These are phyloP conservation scores for Malacoctenus gilli DNA, from an alignment of 2,797 vertebrate species.

Conservation along the genomic window DNA sequence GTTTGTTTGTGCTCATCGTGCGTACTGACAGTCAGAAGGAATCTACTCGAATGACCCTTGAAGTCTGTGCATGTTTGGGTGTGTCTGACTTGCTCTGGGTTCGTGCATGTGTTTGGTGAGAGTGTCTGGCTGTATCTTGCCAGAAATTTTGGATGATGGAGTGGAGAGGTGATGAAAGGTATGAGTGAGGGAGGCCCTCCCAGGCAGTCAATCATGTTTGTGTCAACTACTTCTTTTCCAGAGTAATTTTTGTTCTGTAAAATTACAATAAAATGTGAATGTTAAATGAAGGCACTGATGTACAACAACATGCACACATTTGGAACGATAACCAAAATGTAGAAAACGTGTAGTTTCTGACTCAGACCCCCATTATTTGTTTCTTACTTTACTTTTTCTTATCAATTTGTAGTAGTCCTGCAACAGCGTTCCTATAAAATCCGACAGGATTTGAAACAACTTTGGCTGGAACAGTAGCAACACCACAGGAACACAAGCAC, in stretches of 20 bases:
- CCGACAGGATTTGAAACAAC: too few species aligned
- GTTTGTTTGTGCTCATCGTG: constrained; percentile 38
- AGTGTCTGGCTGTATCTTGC: constrained; percentile 34
- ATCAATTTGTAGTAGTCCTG: too few species aligned
- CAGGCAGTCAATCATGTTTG: constrained; percentile 21
- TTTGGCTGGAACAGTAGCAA: constrained; percentile 1
- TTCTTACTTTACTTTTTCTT: too few species aligned
- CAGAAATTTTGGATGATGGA: constrained; percentile 54
- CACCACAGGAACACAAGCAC: neutral
- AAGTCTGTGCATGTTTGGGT: constrained; percentile 5
- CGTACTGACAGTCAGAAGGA: constrained; percentile 46
- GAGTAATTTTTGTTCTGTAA: neutral
- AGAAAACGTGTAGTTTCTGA: too few species aligned
- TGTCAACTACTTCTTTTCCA: constrained; percentile 14
- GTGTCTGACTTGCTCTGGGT: neutral
- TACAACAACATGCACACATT: too few species aligned
- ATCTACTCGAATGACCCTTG: constrained; percentile 43
- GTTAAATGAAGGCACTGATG: too few species aligned
- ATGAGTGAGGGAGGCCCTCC: constrained; percentile 52
- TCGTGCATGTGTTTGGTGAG: constrained; percentile 25
- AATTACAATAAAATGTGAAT: too few species aligned
- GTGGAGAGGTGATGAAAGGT: constrained; percentile 67
- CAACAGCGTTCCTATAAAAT: too few species aligned
- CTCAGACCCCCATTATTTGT: too few species aligned
- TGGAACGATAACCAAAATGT: too few species aligned